Percentiles rank a stretch among this genome's conserved stretches.
Evolutionary conservation across 1,140 invertebrate species (phyloP).

Genomic region (Coelopa frigida): DNA sequence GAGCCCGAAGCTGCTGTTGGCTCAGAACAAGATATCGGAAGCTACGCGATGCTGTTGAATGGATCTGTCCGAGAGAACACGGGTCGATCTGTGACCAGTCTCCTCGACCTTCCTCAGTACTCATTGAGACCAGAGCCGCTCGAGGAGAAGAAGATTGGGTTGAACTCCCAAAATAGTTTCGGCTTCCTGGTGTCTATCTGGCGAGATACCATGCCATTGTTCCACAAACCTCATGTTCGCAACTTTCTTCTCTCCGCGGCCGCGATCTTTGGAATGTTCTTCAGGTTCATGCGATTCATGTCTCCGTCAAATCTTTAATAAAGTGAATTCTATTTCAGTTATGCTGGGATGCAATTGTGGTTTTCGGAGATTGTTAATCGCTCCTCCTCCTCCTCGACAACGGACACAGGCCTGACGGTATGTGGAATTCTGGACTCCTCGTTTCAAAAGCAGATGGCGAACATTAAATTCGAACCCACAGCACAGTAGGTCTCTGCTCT

Average conservation of each 20-base stretch:
- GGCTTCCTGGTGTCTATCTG: slow-evolving; percentile 30
- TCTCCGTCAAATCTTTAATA: neutral
- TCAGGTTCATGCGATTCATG: slow-evolving; percentile 21
- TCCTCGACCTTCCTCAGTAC: slow-evolving; percentile 19
- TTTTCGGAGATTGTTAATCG: slow-evolving; percentile 45
- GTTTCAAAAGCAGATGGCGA: slow-evolving; percentile 5
- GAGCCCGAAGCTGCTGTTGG: slow-evolving; percentile 56
- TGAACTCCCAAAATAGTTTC: slow-evolving; percentile 22
- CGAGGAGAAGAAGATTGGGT: slow-evolving; percentile 22
- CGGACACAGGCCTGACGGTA: slow-evolving; percentile 24
- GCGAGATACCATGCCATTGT: slow-evolving; percentile 35
- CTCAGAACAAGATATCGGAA: slow-evolving; percentile 46
- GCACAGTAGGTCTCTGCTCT: neutral
- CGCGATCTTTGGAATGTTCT: slow-evolving; percentile 38
- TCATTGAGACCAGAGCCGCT: slow-evolving; percentile 22
- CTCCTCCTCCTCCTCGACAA: slow-evolving; percentile 19
- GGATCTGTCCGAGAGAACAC: slow-evolving; percentile 49
- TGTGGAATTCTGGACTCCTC: slow-evolving; percentile 28
- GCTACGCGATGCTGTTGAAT: slow-evolving; percentile 47
- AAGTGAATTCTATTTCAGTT: slow-evolving; percentile 21
- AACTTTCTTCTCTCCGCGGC: slow-evolving; percentile 36
- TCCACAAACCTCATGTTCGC: slow-evolving; percentile 35
- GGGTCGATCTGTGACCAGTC: slow-evolving; percentile 32
- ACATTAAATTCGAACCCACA: neutral
- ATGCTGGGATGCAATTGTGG: slow-evolving; percentile 43